Percentiles rank a stretch among this genome's conserved stretches.
phyloP scores from a whole-genome alignment of 53 echinoderm and acorn worm genomes.

The Stichopus horrens region DNA sequence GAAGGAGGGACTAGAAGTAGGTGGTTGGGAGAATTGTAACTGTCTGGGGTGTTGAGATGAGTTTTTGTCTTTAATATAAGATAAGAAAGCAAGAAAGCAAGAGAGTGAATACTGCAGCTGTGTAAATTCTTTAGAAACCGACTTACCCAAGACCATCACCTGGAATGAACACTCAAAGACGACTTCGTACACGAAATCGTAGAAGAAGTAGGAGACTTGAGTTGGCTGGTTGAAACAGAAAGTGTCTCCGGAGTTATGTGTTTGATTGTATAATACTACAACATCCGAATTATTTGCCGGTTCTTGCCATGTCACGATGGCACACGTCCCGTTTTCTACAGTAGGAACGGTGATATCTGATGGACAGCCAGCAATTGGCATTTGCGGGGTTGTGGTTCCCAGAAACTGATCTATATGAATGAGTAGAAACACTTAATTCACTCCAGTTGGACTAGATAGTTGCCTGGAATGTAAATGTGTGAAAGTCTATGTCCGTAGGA shows the following conservation, averaged over 20 bases:
- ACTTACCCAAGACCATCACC: slow-evolving; percentile 6
- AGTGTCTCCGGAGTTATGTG: slow-evolving; percentile 10
- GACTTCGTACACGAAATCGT: slow-evolving; percentile 26
- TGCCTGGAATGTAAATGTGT: too few species aligned
- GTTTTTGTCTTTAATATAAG: too few species aligned
- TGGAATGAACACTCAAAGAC: slow-evolving; percentile 6
- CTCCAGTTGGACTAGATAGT: too few species aligned
- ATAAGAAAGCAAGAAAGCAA: too few species aligned
- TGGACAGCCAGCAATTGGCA: background rate
- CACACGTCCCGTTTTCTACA: background rate
- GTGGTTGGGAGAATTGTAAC: too few species aligned
- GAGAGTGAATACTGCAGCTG: background rate
- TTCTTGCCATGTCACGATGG: background rate
- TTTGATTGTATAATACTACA: slow-evolving; percentile 26
- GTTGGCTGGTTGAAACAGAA: slow-evolving; percentile 27
- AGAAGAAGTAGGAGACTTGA: slow-evolving; percentile 12
- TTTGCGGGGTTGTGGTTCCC: slow-evolving; percentile 13
- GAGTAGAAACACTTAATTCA: too few species aligned
- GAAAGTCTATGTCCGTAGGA: too few species aligned
- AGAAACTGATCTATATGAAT: slow-evolving; percentile 11
- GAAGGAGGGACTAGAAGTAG: too few species aligned
- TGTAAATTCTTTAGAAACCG: background rate
- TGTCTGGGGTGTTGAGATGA: too few species aligned
- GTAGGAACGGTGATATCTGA: background rate
- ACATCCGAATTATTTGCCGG: slow-evolving; percentile 22